Conservation (phyloP, 92 coral and sea anemone genomes). For the Palythoa caribaeorum region DNA sequence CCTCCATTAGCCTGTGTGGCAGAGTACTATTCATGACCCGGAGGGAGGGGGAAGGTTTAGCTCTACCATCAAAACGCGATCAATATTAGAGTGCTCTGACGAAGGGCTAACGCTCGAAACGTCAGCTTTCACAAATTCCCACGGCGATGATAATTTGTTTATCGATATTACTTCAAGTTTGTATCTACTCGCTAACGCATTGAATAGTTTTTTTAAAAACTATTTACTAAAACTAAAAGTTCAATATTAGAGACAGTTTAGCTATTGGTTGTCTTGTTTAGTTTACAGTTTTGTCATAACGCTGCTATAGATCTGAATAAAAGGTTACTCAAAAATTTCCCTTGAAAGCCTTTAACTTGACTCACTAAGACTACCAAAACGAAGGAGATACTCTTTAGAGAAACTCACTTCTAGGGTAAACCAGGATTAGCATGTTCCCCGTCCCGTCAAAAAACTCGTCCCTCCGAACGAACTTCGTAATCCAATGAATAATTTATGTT, state of each 20-base stretch:
- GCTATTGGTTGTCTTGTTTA: not conserved
- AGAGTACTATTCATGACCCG: too few relatives aligned
- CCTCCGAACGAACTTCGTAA: not conserved
- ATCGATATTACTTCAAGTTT: too few relatives aligned
- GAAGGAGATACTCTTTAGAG: not conserved
- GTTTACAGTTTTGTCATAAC: constrained; percentile 7
- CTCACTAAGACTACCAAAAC: not conserved
- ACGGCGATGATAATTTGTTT: too few relatives aligned
- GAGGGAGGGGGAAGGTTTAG: too few relatives aligned
- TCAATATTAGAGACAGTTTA: not conserved
- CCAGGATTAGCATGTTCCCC: constrained; percentile 52
- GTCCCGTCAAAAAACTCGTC: not conserved
- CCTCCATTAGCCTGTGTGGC: too few relatives aligned
- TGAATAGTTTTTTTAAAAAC: too few relatives aligned
- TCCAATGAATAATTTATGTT: not conserved
- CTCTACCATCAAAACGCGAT: too few relatives aligned
- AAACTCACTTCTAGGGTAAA: not conserved
- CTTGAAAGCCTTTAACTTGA: not conserved
- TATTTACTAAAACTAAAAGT: not conserved
- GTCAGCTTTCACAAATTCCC: too few relatives aligned
- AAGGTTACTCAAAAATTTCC: not conserved
- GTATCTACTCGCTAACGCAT: too few relatives aligned
- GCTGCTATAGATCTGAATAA: not conserved
- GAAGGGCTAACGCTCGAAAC: too few relatives aligned
- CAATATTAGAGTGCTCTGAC: too few relatives aligned